Percentiles rank a stretch among this genome's conserved stretches.
These are phyloP conservation scores for Pseudomyrmex pallidus DNA, from an alignment of 1,140 invertebrate species.

Conservation along the genomic window DNA sequence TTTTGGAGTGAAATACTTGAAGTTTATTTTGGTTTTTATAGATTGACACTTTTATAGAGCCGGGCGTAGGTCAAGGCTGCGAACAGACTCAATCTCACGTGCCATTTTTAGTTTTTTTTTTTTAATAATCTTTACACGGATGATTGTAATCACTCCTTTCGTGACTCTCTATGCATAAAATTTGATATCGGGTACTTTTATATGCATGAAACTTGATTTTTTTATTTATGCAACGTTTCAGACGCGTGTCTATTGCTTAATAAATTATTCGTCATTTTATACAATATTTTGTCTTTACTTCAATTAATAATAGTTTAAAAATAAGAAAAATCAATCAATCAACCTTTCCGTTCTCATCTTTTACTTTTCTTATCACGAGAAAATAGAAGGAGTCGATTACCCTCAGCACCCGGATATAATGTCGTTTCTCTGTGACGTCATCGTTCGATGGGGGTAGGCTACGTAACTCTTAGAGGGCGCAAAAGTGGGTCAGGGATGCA, in stretches of 20 bases:
- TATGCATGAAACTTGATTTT: background rate
- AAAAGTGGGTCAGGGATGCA: conserved; percentile 69
- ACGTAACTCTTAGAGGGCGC: conserved; percentile 58
- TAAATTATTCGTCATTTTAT: background rate
- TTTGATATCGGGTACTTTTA: conserved; percentile 33
- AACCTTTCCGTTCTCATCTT: background rate
- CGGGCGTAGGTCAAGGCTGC: conserved; percentile 9
- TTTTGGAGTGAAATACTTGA: too few relatives aligned
- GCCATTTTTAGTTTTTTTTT: background rate
- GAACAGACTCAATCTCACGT: conserved; percentile 6
- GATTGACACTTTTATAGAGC: too few relatives aligned
- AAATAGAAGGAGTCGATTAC: conserved; percentile 65
- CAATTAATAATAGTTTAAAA: background rate
- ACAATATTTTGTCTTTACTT: background rate
- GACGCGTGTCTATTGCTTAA: background rate
- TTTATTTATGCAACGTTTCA: conserved; percentile 10
- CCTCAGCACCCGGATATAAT: conserved; percentile 56
- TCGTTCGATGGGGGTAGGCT: conserved; percentile 62
- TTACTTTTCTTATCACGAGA: conserved; percentile 42
- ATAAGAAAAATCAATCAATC: conserved; percentile 17
- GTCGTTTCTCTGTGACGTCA: conserved; percentile 68
- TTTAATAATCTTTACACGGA: background rate
- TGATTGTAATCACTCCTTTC: conserved; percentile 34
- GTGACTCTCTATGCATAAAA: conserved; percentile 24
- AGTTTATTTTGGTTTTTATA: too few relatives aligned